These are phyloP conservation scores for Hyppa rectilinea DNA, from an alignment of 2,888 invertebrate genomes.

Conservation along the genomic window DNA sequence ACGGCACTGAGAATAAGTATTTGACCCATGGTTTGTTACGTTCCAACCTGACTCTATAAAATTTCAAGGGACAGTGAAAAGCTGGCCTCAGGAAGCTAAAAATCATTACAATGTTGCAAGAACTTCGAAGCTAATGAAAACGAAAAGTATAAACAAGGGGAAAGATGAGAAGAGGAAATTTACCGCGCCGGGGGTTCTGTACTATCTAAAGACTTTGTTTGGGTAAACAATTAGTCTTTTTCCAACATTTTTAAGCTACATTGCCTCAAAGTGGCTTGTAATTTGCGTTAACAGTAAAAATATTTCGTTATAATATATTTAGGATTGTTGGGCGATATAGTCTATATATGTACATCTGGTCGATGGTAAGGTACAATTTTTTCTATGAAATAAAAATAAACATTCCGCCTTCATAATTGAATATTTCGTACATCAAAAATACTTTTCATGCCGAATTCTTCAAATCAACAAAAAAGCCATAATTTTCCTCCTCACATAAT, in stretches of 20 bases:
- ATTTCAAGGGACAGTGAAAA: constrained; percentile 58
- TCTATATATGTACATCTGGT: neutral
- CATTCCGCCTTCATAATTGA: neutral
- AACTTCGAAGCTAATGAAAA: constrained; percentile 69
- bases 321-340: too few relatives aligned
- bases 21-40: constrained; percentile 69
- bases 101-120: constrained; percentile 64
- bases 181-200: constrained; percentile 49
- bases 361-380: neutral
- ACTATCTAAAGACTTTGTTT: constrained; percentile 59
- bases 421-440: constrained; percentile 1
- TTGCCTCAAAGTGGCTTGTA: constrained; percentile 23
- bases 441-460: constrained; percentile 18
- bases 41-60: constrained; percentile 63
- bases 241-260: constrained; percentile 41
- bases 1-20: constrained; percentile 75
- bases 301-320: neutral
- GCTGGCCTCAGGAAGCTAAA: constrained; percentile 40
- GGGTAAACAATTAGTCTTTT: constrained; percentile 58
- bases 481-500: constrained; percentile 34
- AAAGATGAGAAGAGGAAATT: constrained; percentile 62
- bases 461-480: constrained; percentile 7
- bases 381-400: neutral
- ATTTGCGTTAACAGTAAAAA: constrained; percentile 22
- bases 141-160: constrained; percentile 75